A percentile compares a stretch with the other conserved stretches of the same genome.
These are phyloP conservation scores for Albula goreensis DNA, from an alignment of 2,113 vertebrate genomes.

Conservation along the genomic window DNA sequence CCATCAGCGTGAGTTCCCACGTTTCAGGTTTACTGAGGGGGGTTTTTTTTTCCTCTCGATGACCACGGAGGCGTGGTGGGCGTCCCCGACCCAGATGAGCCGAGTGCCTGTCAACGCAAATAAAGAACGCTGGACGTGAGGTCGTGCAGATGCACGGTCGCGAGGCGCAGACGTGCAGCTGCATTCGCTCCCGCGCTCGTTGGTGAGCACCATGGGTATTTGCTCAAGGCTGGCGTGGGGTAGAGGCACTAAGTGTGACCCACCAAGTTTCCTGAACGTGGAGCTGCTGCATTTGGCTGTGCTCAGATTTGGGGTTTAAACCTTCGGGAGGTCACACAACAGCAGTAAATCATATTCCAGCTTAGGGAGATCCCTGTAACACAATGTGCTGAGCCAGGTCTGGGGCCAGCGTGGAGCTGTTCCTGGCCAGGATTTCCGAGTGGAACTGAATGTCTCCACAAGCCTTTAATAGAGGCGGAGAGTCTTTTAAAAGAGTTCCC, in stretches of 20 bases:
- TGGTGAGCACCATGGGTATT: background rate
- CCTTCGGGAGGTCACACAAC: background rate
- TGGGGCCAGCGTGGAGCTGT: slow-evolving; percentile 11
- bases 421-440: slow-evolving; percentile 2
- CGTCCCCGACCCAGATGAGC: slow-evolving; percentile 35
- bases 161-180: slow-evolving; percentile 44
- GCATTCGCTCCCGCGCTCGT: no score
- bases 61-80: slow-evolving; percentile 40
- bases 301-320: background rate
- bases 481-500: slow-evolving; percentile 6
- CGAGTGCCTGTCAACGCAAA: slow-evolving; percentile 54
- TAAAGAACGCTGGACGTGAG: slow-evolving; percentile 55
- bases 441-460: background rate
- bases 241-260: background rate
- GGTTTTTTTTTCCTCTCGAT: slow-evolving; percentile 14
- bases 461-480: slow-evolving; percentile 12
- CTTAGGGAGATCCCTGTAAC: background rate
- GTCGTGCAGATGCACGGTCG: slow-evolving; percentile 56
- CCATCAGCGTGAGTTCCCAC: slow-evolving; percentile 6
- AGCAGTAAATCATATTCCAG: background rate
- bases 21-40: slow-evolving; percentile 48
- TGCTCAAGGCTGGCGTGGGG: background rate
- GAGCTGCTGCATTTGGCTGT: background rate
- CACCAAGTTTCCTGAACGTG: background rate
- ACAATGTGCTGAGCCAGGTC: background rate